These are phyloP conservation scores for Crotalus horridus DNA, from an alignment of 2,113 vertebrate species.

Conservation along the genomic window DNA sequence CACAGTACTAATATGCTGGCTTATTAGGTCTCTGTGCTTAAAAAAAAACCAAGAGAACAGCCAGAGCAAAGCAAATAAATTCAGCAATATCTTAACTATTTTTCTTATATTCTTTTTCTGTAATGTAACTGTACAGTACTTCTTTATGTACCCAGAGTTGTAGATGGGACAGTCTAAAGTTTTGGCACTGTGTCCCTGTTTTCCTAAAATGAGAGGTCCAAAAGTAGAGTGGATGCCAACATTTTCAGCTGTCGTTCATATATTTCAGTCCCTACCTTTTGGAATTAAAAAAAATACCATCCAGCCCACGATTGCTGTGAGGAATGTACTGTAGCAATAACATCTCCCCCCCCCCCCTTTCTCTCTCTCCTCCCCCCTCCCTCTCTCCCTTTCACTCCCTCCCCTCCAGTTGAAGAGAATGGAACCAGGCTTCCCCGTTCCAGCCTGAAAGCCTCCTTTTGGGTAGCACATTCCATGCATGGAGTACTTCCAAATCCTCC, in stretches of 20 bases:
- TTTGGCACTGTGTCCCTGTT: background rate
- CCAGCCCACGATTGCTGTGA: background rate
- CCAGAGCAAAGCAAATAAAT: background rate
- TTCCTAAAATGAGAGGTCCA: background rate
- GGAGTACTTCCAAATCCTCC: background rate
- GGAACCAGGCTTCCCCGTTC: background rate
- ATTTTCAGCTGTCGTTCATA: background rate
- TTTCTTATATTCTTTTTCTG: background rate
- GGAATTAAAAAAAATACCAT: background rate
- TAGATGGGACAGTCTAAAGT: background rate
- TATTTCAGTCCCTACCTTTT: background rate
- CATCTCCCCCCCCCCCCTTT: background rate
- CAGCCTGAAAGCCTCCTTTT: background rate
- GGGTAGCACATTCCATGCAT: background rate
- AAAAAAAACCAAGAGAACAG: background rate
- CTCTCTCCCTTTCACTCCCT: no score
- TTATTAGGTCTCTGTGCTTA: background rate
- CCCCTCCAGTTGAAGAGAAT: background rate
- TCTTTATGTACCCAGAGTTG: background rate
- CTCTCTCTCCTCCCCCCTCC: background rate
- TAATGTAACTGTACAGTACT: background rate
- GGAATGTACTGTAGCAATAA: background rate
- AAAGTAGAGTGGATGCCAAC: background rate
- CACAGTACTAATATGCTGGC: background rate
- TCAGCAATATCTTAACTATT: background rate